Base-by-base conservation (phyloP, 2,888 invertebrate genomes). In the Tetropium fuscum region DNA sequence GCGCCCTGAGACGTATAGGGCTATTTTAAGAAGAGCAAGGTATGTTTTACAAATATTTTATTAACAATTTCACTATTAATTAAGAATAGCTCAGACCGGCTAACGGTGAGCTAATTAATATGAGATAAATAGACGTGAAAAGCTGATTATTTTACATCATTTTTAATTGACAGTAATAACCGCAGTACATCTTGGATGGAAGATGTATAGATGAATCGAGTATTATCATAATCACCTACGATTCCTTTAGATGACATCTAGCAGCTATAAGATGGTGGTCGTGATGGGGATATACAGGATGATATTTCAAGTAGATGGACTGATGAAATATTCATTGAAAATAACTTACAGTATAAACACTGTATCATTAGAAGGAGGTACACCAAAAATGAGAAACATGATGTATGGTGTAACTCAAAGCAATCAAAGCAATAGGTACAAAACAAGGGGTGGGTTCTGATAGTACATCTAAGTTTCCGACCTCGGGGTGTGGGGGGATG, bases 121-220 rank as follows among this genome's bases (percentile, higher is more conserved):
- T 1, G 44, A 44, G 44, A 44, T 44, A 25, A 44, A 44, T 44
- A 27, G 16, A 13, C 15, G 22, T 8, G 43, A 43, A 8, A 16
- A 44, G 27, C 15, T 16, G 25, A 44, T 44, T 27, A 44, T 44
- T 44, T 44, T 25, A 44, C 3, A 15, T 44, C 27, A 44, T 22
- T 22, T 44, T 44, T 44, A 44, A 44, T 44, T 44, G 44, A 44
- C 44, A 44, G 44, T 44, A 44, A 44, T 44, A 25, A 27, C 27
- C 8, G 44, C 44, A 27, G 27, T 27, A 15, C 15, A 44, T 25
- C 43, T 25, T 44, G 15, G n/a, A n/a, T 44, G 16, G 15, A 11
- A 10, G 22, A 19, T 41, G 25, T 44, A 15, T 44, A n/a, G n/a
- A 22, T 41, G 22, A 41, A 22, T 13, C 22, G 5, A 2, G 4